phyloP scores from a whole-genome alignment of 1,140 invertebrate genomes.

The Coelopa frigida region DNA sequence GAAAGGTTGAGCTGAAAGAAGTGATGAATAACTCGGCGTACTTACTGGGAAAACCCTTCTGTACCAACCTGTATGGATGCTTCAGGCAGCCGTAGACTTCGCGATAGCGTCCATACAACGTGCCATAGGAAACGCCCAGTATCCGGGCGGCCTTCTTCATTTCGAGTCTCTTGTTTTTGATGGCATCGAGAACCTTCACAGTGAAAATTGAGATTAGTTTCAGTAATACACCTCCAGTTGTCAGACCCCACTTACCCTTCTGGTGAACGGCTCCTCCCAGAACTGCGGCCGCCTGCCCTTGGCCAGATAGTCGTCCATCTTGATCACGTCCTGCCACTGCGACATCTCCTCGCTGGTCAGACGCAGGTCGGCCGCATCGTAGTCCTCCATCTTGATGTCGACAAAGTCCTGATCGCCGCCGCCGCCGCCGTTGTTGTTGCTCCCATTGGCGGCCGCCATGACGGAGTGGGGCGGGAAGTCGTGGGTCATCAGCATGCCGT shows the following conservation, averaged over 20 bases:
- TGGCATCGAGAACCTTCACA: slow-evolving; percentile 68
- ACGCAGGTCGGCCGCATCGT: slow-evolving; percentile 32
- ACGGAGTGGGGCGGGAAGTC: slow-evolving; percentile 23
- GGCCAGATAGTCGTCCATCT: slow-evolving; percentile 81
- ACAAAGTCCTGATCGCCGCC: slow-evolving; percentile 22
- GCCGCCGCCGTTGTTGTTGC: slow-evolving; percentile 17
- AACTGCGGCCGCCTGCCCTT: slow-evolving; percentile 80
- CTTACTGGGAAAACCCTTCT: too few species aligned
- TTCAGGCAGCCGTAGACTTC: slow-evolving; percentile 84
- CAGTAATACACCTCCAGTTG: too few species aligned
- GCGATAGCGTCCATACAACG: slow-evolving; percentile 76
- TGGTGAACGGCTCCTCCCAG: slow-evolving; percentile 80
- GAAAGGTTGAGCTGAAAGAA: slow-evolving; percentile 25
- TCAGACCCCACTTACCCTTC: slow-evolving; percentile 47
- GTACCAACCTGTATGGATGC: slow-evolving; percentile 39
- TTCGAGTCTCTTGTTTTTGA: slow-evolving; percentile 81
- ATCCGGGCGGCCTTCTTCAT: slow-evolving; percentile 89
- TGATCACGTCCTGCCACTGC: slow-evolving; percentile 62
- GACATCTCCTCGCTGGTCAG: slow-evolving; percentile 39
- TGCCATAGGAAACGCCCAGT: slow-evolving; percentile 81
- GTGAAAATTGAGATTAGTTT: too few species aligned
- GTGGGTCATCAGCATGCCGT: slow-evolving; percentile 38
- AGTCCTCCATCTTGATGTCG: slow-evolving; percentile 37
- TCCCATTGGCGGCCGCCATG: slow-evolving; percentile 15
- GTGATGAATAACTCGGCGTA: background rate